Evolutionary conservation across 2,797 vertebrate species (phyloP), one percentile per base, ranked within the genome.

Genomic region (Muscicapa comitata): DNA sequence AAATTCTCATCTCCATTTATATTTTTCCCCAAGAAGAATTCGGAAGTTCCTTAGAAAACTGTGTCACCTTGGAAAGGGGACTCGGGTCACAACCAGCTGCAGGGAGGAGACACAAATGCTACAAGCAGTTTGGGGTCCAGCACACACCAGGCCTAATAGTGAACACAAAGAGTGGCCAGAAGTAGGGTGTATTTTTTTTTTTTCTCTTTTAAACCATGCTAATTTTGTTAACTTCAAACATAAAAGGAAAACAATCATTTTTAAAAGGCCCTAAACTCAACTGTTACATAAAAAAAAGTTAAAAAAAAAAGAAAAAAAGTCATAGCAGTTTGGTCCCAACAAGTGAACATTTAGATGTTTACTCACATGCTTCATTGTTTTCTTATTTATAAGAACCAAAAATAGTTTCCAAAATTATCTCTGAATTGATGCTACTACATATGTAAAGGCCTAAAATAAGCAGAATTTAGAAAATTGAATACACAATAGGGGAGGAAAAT

Each of bases 271-370:
- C 95, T 97, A 96, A 97, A 97, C 97, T 97, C 92, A 98, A 96
- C 96, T 94, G 92, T 81, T 90, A 96, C 97, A 94, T 97, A 84
- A 96, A 88, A 16, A 88, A 75, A 87, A 13, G 3, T 13, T 55
- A 1, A 47, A 31, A 65, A 71, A 78, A 74, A 66, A 65, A 57
- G n/a, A 68, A 80, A 95, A 96, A 75, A 48, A 96, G 90, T 86
- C 89, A 97, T 96, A 95, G 95, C 95, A 95, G 96, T 97, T 98
- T 98, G 98, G 98, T 98, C 98, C 98, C 98, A 97, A 97, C 87
- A 85, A 96, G 97, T 96, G 94, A 97, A 97, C 97, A 97, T 80
- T 87, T 96, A 96, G 97, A 97, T 97, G 95, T 98, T 98, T 98
- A 98, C 98, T 98, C 97, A 98, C 97, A 97, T 98, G 97, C 97